Evolutionary conservation across 2,888 invertebrate species (phyloP).

Genomic region (Rotaria sp.): DNA sequence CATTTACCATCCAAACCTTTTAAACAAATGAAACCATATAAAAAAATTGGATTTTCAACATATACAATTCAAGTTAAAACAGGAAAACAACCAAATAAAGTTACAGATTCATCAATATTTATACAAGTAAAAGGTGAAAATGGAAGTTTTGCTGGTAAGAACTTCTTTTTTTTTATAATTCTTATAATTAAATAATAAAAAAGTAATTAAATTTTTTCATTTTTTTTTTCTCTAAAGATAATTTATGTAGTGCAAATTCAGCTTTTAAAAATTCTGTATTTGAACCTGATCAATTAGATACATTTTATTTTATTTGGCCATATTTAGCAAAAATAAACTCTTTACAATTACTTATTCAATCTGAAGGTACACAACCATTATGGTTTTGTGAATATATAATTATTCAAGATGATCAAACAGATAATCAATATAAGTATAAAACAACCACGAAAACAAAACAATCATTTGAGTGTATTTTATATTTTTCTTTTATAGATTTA

Average conservation of each 20-base stretch:
- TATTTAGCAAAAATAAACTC: neutral
- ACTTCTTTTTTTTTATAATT: too few species aligned
- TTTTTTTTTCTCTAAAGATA: neutral
- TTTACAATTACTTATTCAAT: neutral
- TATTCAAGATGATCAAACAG: neutral
- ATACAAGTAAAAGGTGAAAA: neutral
- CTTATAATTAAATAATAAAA: too few species aligned
- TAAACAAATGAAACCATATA: neutral
- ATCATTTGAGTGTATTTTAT: too few species aligned
- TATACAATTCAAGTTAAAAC: neutral
- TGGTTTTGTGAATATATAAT: constrained; percentile 8
- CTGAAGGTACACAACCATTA: neutral
- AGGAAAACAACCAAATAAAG: neutral
- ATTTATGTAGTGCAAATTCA: neutral
- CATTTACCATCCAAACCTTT: neutral
- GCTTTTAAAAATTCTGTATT: neutral
- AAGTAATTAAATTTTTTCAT: neutral
- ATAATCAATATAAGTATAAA: neutral
- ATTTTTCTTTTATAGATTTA: neutral
- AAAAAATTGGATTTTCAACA: neutral
- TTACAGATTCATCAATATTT: neutral
- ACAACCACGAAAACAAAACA: too few species aligned
- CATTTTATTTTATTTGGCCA: neutral
- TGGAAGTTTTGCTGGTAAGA: neutral
- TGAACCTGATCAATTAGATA: constrained; percentile 1